A percentile compares a stretch with the other conserved stretches of the same genome.
Evolutionary conservation across 1,140 invertebrate genomes (phyloP).

Genomic region (Teleopsis dalmanni): DNA sequence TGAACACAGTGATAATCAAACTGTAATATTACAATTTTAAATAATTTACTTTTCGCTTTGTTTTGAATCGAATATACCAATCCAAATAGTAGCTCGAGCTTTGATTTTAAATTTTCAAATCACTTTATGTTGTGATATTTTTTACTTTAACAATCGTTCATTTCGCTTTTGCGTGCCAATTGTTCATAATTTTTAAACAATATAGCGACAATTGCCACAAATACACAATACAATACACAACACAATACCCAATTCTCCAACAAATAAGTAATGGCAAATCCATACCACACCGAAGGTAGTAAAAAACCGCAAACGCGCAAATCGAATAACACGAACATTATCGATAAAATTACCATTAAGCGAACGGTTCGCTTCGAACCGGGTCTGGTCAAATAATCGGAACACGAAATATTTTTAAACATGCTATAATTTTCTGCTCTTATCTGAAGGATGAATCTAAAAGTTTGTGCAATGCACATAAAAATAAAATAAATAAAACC

Average conservation of each 20-base stretch:
- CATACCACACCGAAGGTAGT: background rate
- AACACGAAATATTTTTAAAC: conserved; percentile 7
- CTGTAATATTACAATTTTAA: no score
- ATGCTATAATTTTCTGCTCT: conserved; percentile 7
- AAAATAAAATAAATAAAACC: conserved; percentile 1
- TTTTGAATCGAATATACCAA: no score
- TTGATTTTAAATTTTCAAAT: no score
- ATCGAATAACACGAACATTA: conserved; percentile 9
- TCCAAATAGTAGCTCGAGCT: no score
- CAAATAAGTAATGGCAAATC: background rate
- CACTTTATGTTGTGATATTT: no score
- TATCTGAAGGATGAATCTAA: conserved; percentile 3
- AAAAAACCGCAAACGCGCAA: no score
- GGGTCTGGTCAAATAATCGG: no score
- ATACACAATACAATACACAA: background rate
- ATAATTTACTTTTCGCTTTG: no score
- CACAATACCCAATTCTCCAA: background rate
- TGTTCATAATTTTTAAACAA: conserved; percentile 14
- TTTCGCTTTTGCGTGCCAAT: conserved; percentile 12
- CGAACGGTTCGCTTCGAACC: no score
- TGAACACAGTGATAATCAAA: no score
- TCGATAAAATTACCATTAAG: conserved; percentile 12
- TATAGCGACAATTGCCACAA: background rate
- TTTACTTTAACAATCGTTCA: no score
- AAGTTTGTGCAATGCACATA: background rate